Conservation (phyloP, 1,140 invertebrate genomes). For the Leptinotarsa defecta region DNA sequence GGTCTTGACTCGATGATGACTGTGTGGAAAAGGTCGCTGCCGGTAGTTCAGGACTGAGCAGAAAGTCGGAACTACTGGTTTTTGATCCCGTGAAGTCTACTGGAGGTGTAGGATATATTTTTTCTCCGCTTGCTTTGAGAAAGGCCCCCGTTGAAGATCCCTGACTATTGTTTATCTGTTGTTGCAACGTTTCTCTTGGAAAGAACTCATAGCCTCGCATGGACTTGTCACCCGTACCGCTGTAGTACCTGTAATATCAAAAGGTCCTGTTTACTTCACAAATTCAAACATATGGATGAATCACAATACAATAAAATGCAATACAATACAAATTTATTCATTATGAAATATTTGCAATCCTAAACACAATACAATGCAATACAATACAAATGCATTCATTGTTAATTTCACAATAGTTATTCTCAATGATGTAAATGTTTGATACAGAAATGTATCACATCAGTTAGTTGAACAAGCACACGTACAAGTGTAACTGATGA, state of each 20-base stretch:
- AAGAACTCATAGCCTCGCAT: slow-evolving; percentile 79
- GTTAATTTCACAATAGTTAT: too few species aligned
- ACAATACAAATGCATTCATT: too few species aligned
- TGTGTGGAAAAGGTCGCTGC: slow-evolving; percentile 45
- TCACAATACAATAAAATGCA: too few species aligned
- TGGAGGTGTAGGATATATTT: slow-evolving; percentile 55
- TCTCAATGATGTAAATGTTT: too few species aligned
- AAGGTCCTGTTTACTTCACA: too few species aligned
- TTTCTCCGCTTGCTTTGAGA: slow-evolving; percentile 61
- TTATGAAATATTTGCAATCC: too few species aligned
- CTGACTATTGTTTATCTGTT: slow-evolving; percentile 57
- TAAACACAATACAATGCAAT: too few species aligned
- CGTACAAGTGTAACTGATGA: too few species aligned
- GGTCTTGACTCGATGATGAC: slow-evolving; percentile 33
- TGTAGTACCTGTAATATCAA: slow-evolving; percentile 67
- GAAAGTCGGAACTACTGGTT: slow-evolving; percentile 50
- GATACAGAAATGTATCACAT: too few species aligned
- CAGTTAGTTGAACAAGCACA: too few species aligned
- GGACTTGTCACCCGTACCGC: slow-evolving; percentile 73
- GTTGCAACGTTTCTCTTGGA: slow-evolving; percentile 70
- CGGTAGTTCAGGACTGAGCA: slow-evolving; percentile 57
- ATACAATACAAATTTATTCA: too few species aligned
- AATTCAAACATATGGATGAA: too few species aligned
- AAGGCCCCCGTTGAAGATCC: slow-evolving; percentile 60
- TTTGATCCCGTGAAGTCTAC: slow-evolving; percentile 44